phyloP scores from a whole-genome alignment of 2,888 invertebrate genomes.

The Xestia c-nigrum region DNA sequence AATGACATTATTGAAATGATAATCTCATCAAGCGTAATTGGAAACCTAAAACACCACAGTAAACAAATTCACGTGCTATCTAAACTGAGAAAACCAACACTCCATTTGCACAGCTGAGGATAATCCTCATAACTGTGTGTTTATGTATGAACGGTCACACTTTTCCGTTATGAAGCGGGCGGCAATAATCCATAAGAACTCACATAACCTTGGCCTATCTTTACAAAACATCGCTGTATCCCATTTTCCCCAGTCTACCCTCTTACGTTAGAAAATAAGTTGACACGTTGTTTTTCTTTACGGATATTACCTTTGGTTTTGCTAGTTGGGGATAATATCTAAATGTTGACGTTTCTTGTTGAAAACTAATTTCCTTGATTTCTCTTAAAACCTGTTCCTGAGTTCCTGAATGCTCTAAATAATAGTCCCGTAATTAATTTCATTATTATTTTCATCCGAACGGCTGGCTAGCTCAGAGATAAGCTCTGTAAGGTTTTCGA shows the following conservation, averaged over 20 bases:
- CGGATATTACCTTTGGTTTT: constrained; percentile 7
- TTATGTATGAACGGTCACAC: constrained; percentile 58
- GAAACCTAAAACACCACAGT: neutral
- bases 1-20: neutral
- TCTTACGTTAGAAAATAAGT: constrained; percentile 47
- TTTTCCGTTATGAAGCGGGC: constrained; percentile 52
- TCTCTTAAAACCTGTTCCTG: neutral
- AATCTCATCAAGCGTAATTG: neutral
- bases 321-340: neutral
- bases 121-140: constrained; percentile 57
- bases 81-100: constrained; percentile 18
- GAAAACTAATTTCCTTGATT: neutral
- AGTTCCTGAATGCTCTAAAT: neutral
- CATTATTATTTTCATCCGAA: too few species aligned
- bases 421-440: neutral
- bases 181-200: constrained; percentile 59
- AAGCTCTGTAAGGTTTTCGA: too few species aligned
- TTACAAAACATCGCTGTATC: constrained; percentile 41
- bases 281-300: constrained; percentile 34
- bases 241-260: constrained; percentile 51
- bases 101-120: constrained; percentile 19
- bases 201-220: constrained; percentile 58
- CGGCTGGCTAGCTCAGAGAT: too few species aligned
- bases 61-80: constrained; percentile 3
- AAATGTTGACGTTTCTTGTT: neutral